Conservation (phyloP, 2,113 vertebrate species). For the Cyprinus carpio region DNA sequence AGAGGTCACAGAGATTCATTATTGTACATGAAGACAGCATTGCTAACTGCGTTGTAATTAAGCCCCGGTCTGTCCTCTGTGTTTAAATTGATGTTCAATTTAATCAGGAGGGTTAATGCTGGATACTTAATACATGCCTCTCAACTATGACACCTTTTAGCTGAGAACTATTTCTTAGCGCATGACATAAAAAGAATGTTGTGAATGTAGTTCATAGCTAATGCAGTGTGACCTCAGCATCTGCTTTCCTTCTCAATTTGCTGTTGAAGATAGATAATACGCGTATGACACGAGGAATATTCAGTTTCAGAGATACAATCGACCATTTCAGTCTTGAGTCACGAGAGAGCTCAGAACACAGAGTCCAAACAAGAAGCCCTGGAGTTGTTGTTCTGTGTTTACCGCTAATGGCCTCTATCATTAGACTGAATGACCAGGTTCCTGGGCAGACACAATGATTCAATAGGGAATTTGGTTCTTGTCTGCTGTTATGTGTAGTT, state of each 20-base stretch:
- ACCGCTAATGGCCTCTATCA: constrained; percentile 11
- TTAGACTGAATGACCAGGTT: constrained; percentile 11
- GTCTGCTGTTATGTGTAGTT: constrained; percentile 12
- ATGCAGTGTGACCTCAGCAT: background rate
- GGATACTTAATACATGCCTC: constrained; percentile 19
- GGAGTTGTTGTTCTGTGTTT: constrained; percentile 1
- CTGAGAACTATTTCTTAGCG: background rate
- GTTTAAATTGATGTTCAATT: constrained; percentile 23
- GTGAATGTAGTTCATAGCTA: background rate
- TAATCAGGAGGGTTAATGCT: constrained; percentile 9
- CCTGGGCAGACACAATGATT: background rate
- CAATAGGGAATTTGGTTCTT: background rate
- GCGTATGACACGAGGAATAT: background rate
- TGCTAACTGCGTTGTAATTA: constrained; percentile 36
- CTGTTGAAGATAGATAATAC: background rate
- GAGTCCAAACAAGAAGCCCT: background rate
- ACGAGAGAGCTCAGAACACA: background rate
- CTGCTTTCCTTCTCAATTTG: background rate
- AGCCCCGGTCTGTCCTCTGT: constrained; percentile 22
- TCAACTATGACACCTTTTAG: constrained; percentile 15
- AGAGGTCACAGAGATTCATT: constrained; percentile 41
- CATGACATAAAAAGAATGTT: background rate
- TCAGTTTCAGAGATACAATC: background rate
- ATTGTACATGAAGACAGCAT: constrained; percentile 39
- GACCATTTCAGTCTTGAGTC: background rate